Base-by-base conservation (phyloP, 2,888 invertebrate genomes). In the Ametastegia equiseti region DNA sequence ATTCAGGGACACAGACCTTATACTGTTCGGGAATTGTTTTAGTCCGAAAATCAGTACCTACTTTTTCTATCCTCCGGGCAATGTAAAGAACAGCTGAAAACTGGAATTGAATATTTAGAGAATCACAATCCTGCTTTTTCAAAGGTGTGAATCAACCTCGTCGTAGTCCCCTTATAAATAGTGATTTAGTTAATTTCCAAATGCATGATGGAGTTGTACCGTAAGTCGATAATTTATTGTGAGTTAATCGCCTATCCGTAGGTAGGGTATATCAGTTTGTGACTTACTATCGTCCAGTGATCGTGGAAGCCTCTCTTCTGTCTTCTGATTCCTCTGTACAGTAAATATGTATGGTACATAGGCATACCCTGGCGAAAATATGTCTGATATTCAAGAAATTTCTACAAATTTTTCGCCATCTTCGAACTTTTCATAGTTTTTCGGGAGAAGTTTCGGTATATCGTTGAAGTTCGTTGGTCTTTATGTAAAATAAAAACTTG, bases 121-220 rank as follows among this genome's bases (percentile, higher is more conserved):
- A 60, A 60, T 15, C 2, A 60, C 60, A 27, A 60, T 60, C 13
- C 30, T 7, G 7, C 5, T 54, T 33, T 23, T 5, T 36, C 2
- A 30, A 7, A n/a, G 36, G 27, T 19, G 54, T 36, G 0, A 54
- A 75, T 6, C 36, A 6, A 36, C 75, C 50, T 75, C n/a, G n/a
- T n/a, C n/a, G n/a, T n/a, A 36, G 54, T 75, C 50, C 54, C 33
- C 75, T 42, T 36, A n/a, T n/a, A 19, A 75, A 54, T 50, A 75
- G 75, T 30, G 36, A 75, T 75, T 50, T 75, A 50, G 50, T 45
- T 36, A 5, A 54, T 54, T 75, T 27, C 39, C 54, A 75, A 75
- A 13, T 75, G 75, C 75, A 75, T 75, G 75, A 50, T 75, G 54
- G 75, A 75, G 19, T 39, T 54, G 36, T n/a, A n/a, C n/a, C n/a